Conservation (phyloP, 2,888 invertebrate genomes). For the Pseudococcus longispinus region DNA sequence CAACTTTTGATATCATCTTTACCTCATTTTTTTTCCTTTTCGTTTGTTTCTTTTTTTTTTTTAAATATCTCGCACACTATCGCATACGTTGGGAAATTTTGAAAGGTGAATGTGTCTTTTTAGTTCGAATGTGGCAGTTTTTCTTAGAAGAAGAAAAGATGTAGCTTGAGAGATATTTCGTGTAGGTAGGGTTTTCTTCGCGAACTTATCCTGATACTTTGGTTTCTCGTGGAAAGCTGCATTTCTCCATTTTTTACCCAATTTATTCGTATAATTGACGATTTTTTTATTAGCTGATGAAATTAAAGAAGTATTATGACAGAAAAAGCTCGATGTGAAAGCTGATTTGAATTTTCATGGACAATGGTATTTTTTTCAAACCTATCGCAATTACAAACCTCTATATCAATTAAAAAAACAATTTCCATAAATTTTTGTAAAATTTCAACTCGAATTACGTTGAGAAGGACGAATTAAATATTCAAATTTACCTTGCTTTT, state of each 20-base stretch:
- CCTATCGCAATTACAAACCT: not conserved
- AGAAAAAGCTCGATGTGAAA: not conserved
- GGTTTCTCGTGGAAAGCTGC: not conserved
- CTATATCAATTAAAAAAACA: not conserved
- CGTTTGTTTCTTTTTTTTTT: not conserved
- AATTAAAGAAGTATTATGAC: not conserved
- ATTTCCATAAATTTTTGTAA: not conserved
- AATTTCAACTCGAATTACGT: not conserved
- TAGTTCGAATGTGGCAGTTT: not conserved
- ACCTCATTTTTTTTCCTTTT: not conserved
- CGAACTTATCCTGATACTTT: not conserved
- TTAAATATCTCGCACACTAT: not conserved
- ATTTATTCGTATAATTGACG: not conserved
- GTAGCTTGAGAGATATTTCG: not conserved
- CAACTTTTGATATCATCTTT: slow-evolving; percentile 9
- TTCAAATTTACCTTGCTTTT: not conserved
- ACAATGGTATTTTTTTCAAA: not conserved
- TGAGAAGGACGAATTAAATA: not conserved
- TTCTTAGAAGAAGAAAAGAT: not conserved
- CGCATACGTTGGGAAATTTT: not conserved
- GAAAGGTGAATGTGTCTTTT: not conserved
- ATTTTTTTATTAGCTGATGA: not conserved
- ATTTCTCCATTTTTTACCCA: not conserved
- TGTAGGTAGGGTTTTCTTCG: not conserved
- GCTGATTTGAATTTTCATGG: not conserved